A percentile compares a stretch with the other conserved stretches of the same genome.
These are phyloP conservation scores for Apocrypta bakeri DNA, from an alignment of 1,140 invertebrate genomes.

Conservation along the genomic window DNA sequence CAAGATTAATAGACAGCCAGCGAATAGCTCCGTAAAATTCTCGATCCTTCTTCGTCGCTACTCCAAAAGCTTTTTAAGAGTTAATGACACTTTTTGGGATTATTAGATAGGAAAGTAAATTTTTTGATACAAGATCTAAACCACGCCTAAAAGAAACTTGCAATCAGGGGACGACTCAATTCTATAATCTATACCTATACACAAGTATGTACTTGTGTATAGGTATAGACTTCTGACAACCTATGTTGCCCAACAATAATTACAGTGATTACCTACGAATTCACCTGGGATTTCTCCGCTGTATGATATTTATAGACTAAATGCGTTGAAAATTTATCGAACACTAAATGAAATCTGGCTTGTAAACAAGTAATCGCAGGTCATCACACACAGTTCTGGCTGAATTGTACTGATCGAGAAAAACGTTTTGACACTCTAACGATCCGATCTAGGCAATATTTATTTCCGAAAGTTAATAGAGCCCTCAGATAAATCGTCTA, in stretches of 20 bases:
- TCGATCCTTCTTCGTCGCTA: background rate
- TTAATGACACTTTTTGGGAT: background rate
- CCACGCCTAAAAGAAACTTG: background rate
- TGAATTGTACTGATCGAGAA: background rate
- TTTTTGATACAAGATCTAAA: background rate
- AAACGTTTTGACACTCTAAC: conserved; percentile 14
- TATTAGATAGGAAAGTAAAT: background rate
- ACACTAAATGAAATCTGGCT: background rate
- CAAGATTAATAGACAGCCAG: conserved; percentile 59
- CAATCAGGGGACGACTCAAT: conserved; percentile 29
- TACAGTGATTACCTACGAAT: conserved; percentile 43
- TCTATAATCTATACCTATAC: conserved; percentile 5
- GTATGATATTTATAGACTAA: no score
- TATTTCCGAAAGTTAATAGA: conserved; percentile 9
- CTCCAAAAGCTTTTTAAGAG: background rate
- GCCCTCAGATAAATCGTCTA: no score
- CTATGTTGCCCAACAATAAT: conserved; percentile 4
- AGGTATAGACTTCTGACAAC: no score
- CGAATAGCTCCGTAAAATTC: conserved; percentile 15
- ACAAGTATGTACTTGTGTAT: no score
- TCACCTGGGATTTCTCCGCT: conserved; percentile 4
- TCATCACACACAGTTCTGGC: background rate
- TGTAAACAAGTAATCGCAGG: conserved; percentile 5
- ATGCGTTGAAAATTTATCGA: background rate
- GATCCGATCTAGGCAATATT: background rate